Base-by-base conservation (phyloP, 2,888 invertebrate genomes). In the Mermis nigrescens region DNA sequence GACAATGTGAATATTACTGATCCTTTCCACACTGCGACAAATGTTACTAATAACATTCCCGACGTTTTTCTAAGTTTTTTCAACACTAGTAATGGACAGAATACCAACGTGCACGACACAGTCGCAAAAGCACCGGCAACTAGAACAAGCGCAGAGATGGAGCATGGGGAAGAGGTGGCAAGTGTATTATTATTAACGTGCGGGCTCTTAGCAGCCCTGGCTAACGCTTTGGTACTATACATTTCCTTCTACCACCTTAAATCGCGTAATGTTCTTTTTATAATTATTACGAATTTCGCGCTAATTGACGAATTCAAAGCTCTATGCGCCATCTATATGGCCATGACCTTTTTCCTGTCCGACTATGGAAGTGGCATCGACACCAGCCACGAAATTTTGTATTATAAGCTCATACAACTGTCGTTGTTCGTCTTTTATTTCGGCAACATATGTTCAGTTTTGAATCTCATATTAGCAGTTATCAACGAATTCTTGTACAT, bases 271-370 rank as follows among this genome's bases (percentile, higher is more conserved):
- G 57, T 59, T 4, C 57, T 60, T 2, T 61, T 59, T 31, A 28
- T 60, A 2, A 61, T 61, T 2, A 61, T 61, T 53, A 57, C 59
- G 12, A 61, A 61, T 31, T 61, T 61, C 29, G 61, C 61, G 2
- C 15, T 60, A 2, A 61, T 61, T 27, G 61, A 61, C 32, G 38
- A 4, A 27, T 55, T 61, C 48, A 61, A 61, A 46, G 48, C 61
- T 19, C 26, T 61, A 3, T 61, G 61, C 57, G 61, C 59, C 32
- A 57, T 61, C 27, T 61, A 61, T 46, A 61, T 61, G 56, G 61
- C 59, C 26, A 27, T 19, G 2, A 57, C 59, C n/a, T 24, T n/a
- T 12, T 24, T 48, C 19, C 7, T 24, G 4, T n/a, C 19, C 4
- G 48, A 7, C 19, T 19, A 60, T 3, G 24, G 57, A 24, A 2